A percentile compares a stretch with the other conserved stretches of the same genome.
Conservation (phyloP, 30 jellyfish, hydroid and myxozoan species). For the Morbakka virulenta region DNA sequence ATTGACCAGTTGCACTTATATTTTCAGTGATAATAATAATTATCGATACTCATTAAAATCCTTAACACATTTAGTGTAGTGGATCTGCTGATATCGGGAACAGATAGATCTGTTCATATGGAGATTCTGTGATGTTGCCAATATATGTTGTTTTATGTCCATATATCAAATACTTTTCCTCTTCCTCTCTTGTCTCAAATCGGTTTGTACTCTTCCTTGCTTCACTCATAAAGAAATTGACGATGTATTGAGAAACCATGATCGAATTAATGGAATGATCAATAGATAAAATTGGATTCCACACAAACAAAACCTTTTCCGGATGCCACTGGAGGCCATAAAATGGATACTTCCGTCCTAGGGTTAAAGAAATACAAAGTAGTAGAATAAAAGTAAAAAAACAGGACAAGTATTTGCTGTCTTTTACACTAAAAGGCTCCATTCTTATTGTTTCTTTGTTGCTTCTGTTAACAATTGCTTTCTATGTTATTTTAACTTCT, state of each 20-base stretch:
- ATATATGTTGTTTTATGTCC: constrained; percentile 53
- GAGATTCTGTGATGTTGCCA: constrained; percentile 83
- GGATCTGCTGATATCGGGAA: no score
- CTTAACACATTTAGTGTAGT: no score
- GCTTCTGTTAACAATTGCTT: no score
- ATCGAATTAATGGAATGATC: constrained; percentile 76
- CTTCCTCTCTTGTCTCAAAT: constrained; percentile 67
- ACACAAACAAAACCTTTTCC: constrained; percentile 62
- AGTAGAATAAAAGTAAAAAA: no score
- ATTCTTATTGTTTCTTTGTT: no score
- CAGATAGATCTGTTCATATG: constrained; percentile 76
- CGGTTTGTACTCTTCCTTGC: constrained; percentile 72
- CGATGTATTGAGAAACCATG: constrained; percentile 71
- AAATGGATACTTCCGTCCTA: constrained; percentile 73
- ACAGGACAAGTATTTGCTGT: no score
- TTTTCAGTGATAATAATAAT: no score
- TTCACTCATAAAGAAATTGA: constrained; percentile 66
- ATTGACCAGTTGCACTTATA: no score
- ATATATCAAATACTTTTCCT: constrained; percentile 35
- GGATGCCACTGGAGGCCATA: constrained; percentile 96
- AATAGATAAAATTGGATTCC: constrained; percentile 67
- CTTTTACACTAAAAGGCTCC: no score
- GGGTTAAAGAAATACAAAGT: no score
- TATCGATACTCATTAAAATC: no score
- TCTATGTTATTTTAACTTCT: no score